Base-by-base conservation (phyloP, 2,797 vertebrate species). In the Crocodylus rhombifer region DNA sequence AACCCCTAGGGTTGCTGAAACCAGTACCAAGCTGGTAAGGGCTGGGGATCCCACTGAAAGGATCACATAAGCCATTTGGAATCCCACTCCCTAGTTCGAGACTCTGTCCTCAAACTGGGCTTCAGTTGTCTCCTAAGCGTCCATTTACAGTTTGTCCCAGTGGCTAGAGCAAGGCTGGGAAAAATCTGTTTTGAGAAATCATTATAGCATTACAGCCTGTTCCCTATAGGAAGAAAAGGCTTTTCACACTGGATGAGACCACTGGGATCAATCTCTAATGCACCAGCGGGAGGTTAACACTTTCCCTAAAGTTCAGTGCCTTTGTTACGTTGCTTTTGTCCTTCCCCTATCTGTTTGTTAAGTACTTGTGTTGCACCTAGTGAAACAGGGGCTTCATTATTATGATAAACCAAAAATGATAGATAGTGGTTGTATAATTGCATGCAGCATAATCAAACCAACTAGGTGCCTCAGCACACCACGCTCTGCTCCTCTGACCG, bases 151-250 rank as follows among this genome's bases (percentile, higher is more conserved):
- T 51, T 30, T 30, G 20, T 62, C 61, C 58, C 58, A 60, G 58
- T 21, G 58, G 58, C 84, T 74, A 69, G 30, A 33, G 80, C 83
- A 64, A 14, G 0, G 1, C 64, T 23, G 20, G 58, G 67, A 13
- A 85, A 57, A 30, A n/a, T 58, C 73, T 14, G 56, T 21, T 30
- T 10, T 61, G 73, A 81, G 80, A 4, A 8, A 1, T 14, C 21
- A 5, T 42, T 3, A 57, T 17, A 6, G 21, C 61, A 25, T 9
- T 0, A 0, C 36, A 14, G 10, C 30, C 73, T 17, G 6, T 13
- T 82, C 51, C 63, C 76, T 55, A 10, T 0, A 2, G 62, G 28
- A 42, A 12, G 77, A 20, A 58, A 64, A 69, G 3, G 33, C 33
- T 82, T 81, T 28, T 74, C 28, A 33, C 13, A 67, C 65, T 33